These are phyloP conservation scores for Sebastes oblongus DNA, from an alignment of 2,797 vertebrate species.

Conservation along the genomic window DNA sequence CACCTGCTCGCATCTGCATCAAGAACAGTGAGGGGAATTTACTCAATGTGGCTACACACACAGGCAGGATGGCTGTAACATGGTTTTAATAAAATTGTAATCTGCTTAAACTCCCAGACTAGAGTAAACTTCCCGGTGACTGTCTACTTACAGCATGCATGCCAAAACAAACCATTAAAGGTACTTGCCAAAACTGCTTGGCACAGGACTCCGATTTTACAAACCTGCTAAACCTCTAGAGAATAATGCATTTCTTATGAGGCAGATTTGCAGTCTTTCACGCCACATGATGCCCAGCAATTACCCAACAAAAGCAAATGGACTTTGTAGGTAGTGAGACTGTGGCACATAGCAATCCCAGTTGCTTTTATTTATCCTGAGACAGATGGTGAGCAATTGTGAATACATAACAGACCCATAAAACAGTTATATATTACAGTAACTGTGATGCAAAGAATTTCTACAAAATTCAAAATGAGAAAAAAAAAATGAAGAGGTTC, in stretches of 20 bases:
- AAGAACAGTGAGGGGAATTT: not conserved
- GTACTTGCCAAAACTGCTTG: slow-evolving; percentile 20
- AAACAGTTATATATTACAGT: not conserved
- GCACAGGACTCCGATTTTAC: not conserved
- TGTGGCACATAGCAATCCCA: not conserved
- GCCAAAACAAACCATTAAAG: slow-evolving; percentile 40
- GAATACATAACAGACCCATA: not conserved
- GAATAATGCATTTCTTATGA: slow-evolving; percentile 14
- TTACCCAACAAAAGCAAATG: not conserved
- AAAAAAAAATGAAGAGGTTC: not conserved
- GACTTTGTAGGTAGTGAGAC: not conserved
- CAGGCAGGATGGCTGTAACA: not conserved
- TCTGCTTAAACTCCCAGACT: slow-evolving; percentile 45
- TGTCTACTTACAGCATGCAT: slow-evolving; percentile 6
- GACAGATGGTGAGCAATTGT: not conserved
- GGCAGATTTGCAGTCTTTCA: not conserved
- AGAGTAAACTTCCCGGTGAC: slow-evolving; percentile 17
- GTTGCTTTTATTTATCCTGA: not conserved
- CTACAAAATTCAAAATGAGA: not conserved
- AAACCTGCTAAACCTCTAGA: slow-evolving; percentile 11
- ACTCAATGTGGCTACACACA: not conserved
- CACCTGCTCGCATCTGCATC: slow-evolving; percentile 46
- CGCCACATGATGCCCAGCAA: not conserved
- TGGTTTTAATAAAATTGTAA: slow-evolving; percentile 45
- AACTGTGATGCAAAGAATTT: not conserved